These are phyloP conservation scores for Tragelaphus strepsiceros DNA, from an alignment of 2,113 vertebrate genomes.

Conservation along the genomic window DNA sequence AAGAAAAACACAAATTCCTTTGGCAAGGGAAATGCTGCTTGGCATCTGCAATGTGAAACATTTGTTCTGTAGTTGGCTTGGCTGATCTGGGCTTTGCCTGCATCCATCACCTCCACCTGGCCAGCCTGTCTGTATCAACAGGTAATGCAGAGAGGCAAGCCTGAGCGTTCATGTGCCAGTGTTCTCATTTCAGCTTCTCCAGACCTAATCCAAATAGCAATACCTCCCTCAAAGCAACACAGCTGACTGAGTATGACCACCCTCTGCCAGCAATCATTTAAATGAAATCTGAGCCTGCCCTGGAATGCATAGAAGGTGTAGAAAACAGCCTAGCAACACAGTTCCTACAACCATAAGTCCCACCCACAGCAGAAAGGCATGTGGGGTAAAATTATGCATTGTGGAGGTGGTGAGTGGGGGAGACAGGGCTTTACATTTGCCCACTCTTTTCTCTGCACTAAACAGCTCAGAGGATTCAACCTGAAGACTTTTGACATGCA, in stretches of 20 bases:
- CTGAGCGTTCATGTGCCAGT: background rate
- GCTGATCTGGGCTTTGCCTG: conserved; percentile 56
- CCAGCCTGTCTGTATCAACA: conserved; percentile 32
- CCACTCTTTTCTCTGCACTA: background rate
- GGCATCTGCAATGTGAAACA: conserved; percentile 60
- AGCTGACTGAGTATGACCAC: conserved; percentile 21
- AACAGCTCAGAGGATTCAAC: background rate
- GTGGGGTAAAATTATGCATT: rapidly evolving
- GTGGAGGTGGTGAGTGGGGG: background rate
- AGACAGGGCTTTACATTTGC: rapidly evolving
- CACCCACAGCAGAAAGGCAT: background rate
- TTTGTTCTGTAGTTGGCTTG: conserved; percentile 63
- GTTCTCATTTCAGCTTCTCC: conserved; percentile 42
- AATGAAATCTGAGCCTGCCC: conserved; percentile 29
- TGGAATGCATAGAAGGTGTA: conserved; percentile 41
- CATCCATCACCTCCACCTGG: conserved; percentile 49
- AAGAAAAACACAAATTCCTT: conserved; percentile 9
- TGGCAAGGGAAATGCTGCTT: conserved; percentile 65
- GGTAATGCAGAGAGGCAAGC: background rate
- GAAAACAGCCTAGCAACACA: background rate
- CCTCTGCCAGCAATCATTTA: conserved; percentile 2
- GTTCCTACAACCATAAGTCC: background rate
- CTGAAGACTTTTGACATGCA: background rate
- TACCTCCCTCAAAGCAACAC: background rate
- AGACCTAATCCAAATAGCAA: conserved; percentile 41